Base-by-base conservation (phyloP, 1,140 invertebrate species). In the Limonius californicus region DNA sequence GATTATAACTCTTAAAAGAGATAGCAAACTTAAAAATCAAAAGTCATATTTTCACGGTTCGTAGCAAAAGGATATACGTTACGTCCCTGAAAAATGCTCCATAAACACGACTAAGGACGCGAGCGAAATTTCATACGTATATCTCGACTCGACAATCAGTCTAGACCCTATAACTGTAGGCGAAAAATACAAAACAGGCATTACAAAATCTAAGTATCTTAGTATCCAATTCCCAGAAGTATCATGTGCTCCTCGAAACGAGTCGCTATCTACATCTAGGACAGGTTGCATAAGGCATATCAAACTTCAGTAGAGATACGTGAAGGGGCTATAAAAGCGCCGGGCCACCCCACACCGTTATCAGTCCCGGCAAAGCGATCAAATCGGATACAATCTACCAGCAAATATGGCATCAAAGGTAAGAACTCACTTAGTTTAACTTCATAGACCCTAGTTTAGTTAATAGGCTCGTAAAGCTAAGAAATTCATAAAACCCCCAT, bases 221-320 rank as follows among this genome's bases (percentile, higher is more conserved):
- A 50, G 20, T 50, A 19, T 50, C 45, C 7, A 50, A 21, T 50
- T 50, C 45, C 45, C 45, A 50, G 14, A 50, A 50, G 45, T 50
- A 50, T 50, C 45, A 50, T 50, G n/a, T 50, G 15, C 16, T 50
- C 14, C 16, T 18, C 14, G 20, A 19, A 50, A 50, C 35, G n/a
- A 39, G 35, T 19, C n/a, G 16, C 45, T 19, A 19, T 50, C 20
- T 50, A 50, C 45, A 50, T 50, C 45, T 50, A 50, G 45, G 16
- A 18, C 45, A 50, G 8, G 45, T 50, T 50, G 45, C 45, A 50
- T 50, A 50, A 50, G 45, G 45, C 45, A 19, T 50, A 50, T 50
- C 45, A 50, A 19, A 14, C 45, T 50, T 50, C 45, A 50, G 7
- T 18, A 18, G 9, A 19, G 16, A 9, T 50, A 50, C 45, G 45